A percentile compares a stretch with the other conserved stretches of the same genome.
Evolutionary conservation across 2,113 vertebrate genomes (phyloP).

Genomic region (Apus apus): DNA sequence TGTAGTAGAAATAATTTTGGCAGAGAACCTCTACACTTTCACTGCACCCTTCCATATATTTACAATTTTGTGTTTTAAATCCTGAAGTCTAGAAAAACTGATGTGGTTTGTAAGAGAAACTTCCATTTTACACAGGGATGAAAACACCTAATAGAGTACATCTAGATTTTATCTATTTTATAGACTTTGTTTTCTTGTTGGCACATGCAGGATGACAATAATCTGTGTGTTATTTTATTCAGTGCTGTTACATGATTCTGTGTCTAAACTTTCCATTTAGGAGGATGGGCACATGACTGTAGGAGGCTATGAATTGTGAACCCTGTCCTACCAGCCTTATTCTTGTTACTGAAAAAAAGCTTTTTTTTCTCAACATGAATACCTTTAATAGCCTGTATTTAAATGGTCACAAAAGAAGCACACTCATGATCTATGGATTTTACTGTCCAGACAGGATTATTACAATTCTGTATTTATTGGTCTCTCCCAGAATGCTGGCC

Average conservation of each 20-base stretch:
- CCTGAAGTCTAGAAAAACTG: not conserved
- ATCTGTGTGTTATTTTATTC: not conserved
- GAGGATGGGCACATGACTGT: not conserved
- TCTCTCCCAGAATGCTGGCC: not conserved
- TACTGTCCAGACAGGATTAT: not conserved
- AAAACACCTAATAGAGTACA: not conserved
- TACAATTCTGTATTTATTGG: not conserved
- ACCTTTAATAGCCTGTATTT: not conserved
- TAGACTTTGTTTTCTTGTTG: not conserved
- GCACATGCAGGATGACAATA: not conserved
- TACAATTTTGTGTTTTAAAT: not conserved
- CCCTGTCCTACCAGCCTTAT: not conserved
- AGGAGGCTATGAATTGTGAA: not conserved
- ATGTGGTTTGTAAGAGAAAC: not conserved
- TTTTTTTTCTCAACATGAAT: not conserved
- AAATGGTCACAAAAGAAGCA: not conserved
- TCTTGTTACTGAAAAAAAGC: not conserved
- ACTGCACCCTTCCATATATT: not conserved
- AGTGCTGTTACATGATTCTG: accelerated
- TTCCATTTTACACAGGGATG: not conserved
- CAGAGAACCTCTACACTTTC: not conserved
- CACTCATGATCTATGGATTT: not conserved
- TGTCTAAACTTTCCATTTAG: not conserved
- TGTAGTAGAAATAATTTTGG: not conserved
- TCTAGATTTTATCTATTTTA: not conserved